Evolutionary conservation across 2,888 invertebrate genomes (phyloP), one percentile per base, ranked within the genome.

Genomic region (Apeira syringaria): DNA sequence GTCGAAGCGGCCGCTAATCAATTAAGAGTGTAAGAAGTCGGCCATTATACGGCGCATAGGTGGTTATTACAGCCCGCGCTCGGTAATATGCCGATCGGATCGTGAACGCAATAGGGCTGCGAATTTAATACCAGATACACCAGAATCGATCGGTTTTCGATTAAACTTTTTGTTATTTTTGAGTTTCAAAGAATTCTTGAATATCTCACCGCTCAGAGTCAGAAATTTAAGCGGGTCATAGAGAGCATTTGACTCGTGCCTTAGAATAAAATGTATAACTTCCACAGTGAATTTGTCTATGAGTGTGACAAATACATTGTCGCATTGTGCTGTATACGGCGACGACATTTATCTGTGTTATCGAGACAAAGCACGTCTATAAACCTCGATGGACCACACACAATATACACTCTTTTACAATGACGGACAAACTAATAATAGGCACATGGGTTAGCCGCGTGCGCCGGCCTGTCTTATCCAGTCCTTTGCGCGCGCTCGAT

Each of bases 21-120:
- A 90, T 90, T 90, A 90, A 90, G 88, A 88, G 86, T 81, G 83
- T 87, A 88, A 88, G 88, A 85, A 87, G 88, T 87, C 84, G 77
- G 82, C 85, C 80, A 88, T 89, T 89, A 89, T 84, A 80, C 80
- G 77, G 71, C 75, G 82, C 74, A 75, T 84, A 87, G 82, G 84
- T 79, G 80, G 87, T 87, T 87, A 89, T 89, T 89, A 89, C 81
- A 76, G 79, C 67, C 77, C 68, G 70, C 73, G 79, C 80, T 75
- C 77, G 80, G 82, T 83, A 87, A 87, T 84, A 85, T 80, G 77
- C 71, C 85, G 84, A 84, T 86, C 73, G 72, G 82, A 87, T 88
- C 89, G 88, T 85, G 86, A 83, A 85, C 68, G 77, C 75, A 80
- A 82, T 87, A 85, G 88, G 88, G 87, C 75, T 88, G 88, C 79